phyloP scores from a whole-genome alignment of 2,888 invertebrate genomes.

The Nemotelus nigrinus region DNA sequence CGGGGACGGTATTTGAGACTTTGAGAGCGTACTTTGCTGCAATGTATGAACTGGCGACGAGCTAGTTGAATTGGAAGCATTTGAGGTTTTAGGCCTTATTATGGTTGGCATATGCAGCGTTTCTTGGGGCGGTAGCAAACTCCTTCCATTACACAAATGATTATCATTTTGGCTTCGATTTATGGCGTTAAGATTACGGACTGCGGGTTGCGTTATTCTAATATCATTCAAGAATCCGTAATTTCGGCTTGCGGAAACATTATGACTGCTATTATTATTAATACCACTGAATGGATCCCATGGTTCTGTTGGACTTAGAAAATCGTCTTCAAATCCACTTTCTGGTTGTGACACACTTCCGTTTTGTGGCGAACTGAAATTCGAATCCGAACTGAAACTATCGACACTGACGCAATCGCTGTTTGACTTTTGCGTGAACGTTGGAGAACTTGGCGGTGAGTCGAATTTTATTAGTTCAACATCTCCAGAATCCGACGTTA shows the following conservation, averaged over 20 bases:
- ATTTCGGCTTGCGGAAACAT: slow-evolving; percentile 3
- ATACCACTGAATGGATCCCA: slow-evolving; percentile 59
- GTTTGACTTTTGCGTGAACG: slow-evolving; percentile 77
- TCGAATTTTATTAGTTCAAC: slow-evolving; percentile 74
- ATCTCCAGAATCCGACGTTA: background rate
- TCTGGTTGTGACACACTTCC: slow-evolving; percentile 78
- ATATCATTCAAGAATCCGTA: slow-evolving; percentile 55
- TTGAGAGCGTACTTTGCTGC: background rate
- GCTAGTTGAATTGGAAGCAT: slow-evolving; percentile 55
- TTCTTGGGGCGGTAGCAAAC: slow-evolving; percentile 64
- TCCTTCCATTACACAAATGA: slow-evolving; percentile 67
- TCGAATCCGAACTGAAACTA: slow-evolving; percentile 80
- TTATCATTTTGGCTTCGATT: slow-evolving; percentile 66
- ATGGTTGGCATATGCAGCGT: slow-evolving; percentile 76
- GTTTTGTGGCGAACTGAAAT: slow-evolving; percentile 67
- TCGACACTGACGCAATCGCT: slow-evolving; percentile 80
- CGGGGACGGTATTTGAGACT: slow-evolving; percentile 5
- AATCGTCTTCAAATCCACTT: slow-evolving; percentile 86
- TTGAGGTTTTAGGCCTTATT: slow-evolving; percentile 68
- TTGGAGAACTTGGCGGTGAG: slow-evolving; percentile 79
- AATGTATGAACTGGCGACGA: slow-evolving; percentile 25
- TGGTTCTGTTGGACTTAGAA: slow-evolving; percentile 65
- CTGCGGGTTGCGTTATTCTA: slow-evolving; percentile 65
- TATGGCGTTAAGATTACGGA: slow-evolving; percentile 57
- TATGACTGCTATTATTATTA: slow-evolving; percentile 63